phyloP scores from a whole-genome alignment of 2,113 vertebrate species.

The Phainopepla nitens region DNA sequence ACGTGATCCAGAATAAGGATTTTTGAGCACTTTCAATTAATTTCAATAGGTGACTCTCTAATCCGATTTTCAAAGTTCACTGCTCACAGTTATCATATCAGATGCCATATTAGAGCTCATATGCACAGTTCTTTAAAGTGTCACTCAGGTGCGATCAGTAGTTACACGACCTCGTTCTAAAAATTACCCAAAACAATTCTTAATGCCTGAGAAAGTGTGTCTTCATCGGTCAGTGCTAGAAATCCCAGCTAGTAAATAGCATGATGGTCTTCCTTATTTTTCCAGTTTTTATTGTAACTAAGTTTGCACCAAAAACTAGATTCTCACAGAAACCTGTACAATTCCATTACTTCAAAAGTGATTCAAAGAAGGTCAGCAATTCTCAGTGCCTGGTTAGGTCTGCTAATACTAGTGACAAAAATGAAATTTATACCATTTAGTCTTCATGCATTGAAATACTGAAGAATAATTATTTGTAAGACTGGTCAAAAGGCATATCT shows the following conservation, averaged over 20 bases:
- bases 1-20: background rate
- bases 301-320: background rate
- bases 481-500: background rate
- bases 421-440: background rate
- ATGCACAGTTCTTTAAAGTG: background rate
- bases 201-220: background rate
- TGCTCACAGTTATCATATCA: background rate
- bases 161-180: background rate
- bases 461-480: background rate
- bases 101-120: background rate
- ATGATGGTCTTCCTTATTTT: background rate
- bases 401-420: background rate
- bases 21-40: background rate
- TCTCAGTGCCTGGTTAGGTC: background rate
- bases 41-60: background rate
- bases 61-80: background rate
- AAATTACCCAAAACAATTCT: background rate
- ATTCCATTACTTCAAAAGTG: background rate
- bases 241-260: background rate
- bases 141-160: background rate
- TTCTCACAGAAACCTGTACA: background rate
- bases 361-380: background rate
- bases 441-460: background rate
- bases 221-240: background rate
- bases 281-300: background rate